Percentiles rank a stretch among this genome's conserved stretches.
These are phyloP conservation scores for Campoletis raptor DNA, from an alignment of 2,888 invertebrate genomes.

Conservation along the genomic window DNA sequence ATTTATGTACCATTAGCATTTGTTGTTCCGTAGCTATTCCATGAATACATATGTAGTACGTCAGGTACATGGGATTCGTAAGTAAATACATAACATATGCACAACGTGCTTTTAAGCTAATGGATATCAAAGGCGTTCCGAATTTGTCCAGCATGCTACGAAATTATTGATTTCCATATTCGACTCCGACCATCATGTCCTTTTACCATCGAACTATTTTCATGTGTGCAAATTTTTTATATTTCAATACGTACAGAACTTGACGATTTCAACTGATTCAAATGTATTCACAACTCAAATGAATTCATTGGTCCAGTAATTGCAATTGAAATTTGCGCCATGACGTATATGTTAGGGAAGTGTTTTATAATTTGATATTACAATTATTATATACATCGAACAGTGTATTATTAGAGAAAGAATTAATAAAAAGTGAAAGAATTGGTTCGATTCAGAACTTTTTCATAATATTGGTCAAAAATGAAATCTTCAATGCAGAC, in stretches of 20 bases:
- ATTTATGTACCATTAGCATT: constrained; percentile 35
- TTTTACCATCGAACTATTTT: constrained; percentile 45
- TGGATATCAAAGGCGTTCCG: constrained; percentile 39
- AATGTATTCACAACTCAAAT: not conserved
- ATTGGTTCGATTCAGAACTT: not conserved
- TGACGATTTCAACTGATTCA: not conserved
- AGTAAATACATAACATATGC: not conserved
- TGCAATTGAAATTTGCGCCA: not conserved
- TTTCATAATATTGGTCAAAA: not conserved
- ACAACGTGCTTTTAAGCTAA: constrained; percentile 51
- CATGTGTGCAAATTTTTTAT: not conserved
- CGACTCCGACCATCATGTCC: constrained; percentile 24
- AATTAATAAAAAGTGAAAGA: too few species aligned
- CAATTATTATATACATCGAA: not conserved
- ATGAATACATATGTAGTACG: constrained; percentile 36
- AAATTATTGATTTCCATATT: constrained; percentile 62
- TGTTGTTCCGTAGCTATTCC: constrained; percentile 6
- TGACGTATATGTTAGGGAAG: not conserved
- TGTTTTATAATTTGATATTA: not conserved
- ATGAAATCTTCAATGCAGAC: not conserved
- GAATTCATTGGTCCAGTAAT: not conserved
- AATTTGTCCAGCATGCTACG: constrained; percentile 39
- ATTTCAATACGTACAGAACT: not conserved
- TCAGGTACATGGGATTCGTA: constrained; percentile 11
- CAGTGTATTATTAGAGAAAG: not conserved